Evolutionary conservation across 1,140 invertebrate species (phyloP), one percentile per base, ranked within the genome.

Genomic region (Platorchestia sp.): DNA sequence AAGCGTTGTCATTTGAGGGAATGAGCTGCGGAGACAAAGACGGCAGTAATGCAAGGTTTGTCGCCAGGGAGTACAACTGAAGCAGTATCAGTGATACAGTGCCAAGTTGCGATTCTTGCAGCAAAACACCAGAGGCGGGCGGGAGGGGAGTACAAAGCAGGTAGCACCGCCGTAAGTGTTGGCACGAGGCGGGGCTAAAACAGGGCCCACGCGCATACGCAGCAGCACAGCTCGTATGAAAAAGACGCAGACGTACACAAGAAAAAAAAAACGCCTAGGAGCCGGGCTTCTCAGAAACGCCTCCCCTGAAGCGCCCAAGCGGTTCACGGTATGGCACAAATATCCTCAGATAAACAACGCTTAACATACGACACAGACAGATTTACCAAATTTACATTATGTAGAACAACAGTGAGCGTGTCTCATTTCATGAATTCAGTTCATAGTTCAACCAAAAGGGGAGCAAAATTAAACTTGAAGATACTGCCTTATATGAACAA

Each of bases 131-230:
- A 75, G 36, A 10, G 27, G 59, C 59, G 59, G 59, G 59, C 59
- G 27, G 59, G 59, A 36, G 59, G 27, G 14, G 59, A 75, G 59
- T 36, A 75, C 59, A 75, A 75, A 75, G 59, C 59, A 75, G 59
- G 59, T 75, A 75, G 59, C 59, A 75, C 59, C 1, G 59, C 27
- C 59, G 59, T 75, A 75, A 75, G 59, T 89, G 87, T 89, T 89
- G 87, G 87, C 87, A 89, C 41, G 87, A 89, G 87, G 87, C 87
- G 87, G n/a, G 41, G 87, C 87, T 89, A 89, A 89, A 89, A 89
- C 7, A 89, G 27, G 87, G 87, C 87, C 87, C 43, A 89, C 87
- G 87, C 87, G 87, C 87, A 44, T 44, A 89, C 87, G 87, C 43
- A 89, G n/a, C n/a, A 41, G 43, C 87, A 89, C 6, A 41, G 87